Percentiles rank a stretch among this genome's conserved stretches.
These are phyloP conservation scores for Drosophila nr. perissopoda DNA, from an alignment of 2,888 invertebrate species.

Conservation along the genomic window DNA sequence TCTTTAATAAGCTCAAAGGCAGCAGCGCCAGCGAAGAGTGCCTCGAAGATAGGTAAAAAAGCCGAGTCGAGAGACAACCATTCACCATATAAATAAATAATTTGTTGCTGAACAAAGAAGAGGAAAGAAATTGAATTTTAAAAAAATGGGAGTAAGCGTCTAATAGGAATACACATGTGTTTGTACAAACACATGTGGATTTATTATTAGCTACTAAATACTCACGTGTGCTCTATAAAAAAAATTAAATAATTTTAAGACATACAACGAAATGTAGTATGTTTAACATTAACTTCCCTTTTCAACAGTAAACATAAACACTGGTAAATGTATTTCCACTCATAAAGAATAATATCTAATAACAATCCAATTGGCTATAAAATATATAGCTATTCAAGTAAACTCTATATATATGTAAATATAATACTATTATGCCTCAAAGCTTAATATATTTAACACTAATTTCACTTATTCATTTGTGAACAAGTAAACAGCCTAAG, in stretches of 20 bases:
- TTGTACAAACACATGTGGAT: neutral
- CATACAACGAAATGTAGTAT: neutral
- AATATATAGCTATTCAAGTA: neutral
- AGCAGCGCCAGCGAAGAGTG: constrained; percentile 28
- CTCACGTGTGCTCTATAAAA: neutral
- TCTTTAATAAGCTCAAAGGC: constrained; percentile 72
- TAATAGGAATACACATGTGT: neutral
- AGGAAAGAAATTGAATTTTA: constrained; percentile 55
- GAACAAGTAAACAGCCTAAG: neutral
- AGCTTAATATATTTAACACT: neutral
- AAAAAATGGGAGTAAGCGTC: constrained; percentile 41
- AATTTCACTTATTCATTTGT: neutral
- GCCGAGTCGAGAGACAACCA: constrained; percentile 65
- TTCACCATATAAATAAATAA: constrained; percentile 69
- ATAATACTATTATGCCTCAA: neutral
- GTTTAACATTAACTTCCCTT: neutral
- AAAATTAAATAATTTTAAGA: neutral
- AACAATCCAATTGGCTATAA: neutral
- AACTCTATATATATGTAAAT: neutral
- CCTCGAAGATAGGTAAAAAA: constrained; percentile 29
- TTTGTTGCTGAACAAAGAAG: constrained; percentile 26
- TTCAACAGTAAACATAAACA: neutral
- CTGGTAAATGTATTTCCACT: neutral
- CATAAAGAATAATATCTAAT: too few species aligned
- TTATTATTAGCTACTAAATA: neutral